These are phyloP conservation scores for Bubo blakistoni DNA, from an alignment of 2,113 vertebrate species.

Conservation along the genomic window DNA sequence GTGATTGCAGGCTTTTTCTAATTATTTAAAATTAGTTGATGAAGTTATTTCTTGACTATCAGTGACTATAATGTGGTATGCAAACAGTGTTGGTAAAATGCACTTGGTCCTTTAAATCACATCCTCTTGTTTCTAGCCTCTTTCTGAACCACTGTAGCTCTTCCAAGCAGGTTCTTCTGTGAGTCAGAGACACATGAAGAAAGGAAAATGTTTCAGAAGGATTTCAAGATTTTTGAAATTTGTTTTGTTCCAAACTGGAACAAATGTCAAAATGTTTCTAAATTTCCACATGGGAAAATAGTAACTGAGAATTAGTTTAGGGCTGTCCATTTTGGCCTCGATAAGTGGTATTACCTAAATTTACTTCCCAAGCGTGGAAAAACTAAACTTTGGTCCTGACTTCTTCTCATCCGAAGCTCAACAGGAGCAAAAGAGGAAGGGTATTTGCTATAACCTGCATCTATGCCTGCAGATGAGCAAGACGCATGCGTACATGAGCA, in stretches of 20 bases:
- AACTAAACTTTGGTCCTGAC: background rate
- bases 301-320: background rate
- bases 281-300: background rate
- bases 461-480: background rate
- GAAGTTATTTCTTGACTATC: background rate
- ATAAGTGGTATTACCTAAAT: background rate
- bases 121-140: background rate
- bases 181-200: background rate
- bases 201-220: background rate
- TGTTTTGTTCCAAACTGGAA: background rate
- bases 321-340: background rate
- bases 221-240: background rate
- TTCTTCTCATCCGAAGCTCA: background rate
- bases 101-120: background rate
- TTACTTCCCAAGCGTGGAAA: background rate
- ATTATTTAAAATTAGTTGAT: background rate
- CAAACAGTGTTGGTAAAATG: background rate
- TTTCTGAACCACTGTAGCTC: background rate
- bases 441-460: background rate
- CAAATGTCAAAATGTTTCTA: background rate
- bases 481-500: background rate
- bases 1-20: background rate
- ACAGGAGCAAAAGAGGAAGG: background rate
- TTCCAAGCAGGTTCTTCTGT: background rate
- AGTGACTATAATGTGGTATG: background rate